Base-by-base conservation (phyloP, 2,888 invertebrate species). In the Lasioglossum marginatum region DNA sequence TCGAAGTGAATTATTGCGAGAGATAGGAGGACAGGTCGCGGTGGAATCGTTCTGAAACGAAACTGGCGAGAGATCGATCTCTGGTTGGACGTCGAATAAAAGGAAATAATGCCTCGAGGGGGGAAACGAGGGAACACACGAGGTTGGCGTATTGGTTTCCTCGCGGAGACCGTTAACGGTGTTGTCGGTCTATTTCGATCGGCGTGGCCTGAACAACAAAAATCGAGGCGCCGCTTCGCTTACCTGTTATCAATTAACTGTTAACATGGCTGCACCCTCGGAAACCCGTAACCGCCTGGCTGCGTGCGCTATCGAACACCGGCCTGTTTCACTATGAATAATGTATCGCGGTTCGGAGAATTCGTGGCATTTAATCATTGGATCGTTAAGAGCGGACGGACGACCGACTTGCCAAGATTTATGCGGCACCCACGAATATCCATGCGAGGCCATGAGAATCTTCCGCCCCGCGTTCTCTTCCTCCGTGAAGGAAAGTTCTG, bases 231-330 rank as follows among this genome's bases (percentile, higher is more conserved):
- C 83, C 81, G 77, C 76, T 81, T 37, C 81, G 80, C 85, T 89
- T 89, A 84, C 87, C 87, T 90, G 86, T 90, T 90, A 90, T 90
- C 90, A 90, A 90, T 90, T 90, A 90, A 90, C 89, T 90, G 90
- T 90, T 90, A 90, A 86, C 75, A 82, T 83, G 77, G 76, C 87
- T 83, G 82, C 79, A 75, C 82, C 72, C 81, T 82, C 81, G 78
- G 77, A 75, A 84, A 73, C 72, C 84, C 83, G 82, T 81, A 85
- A 84, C 82, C 80, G 79, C 66, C 66, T 66, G 66, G 34, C 81
- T 83, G 86, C 87, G 84, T 77, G 76, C 79, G 45, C 87, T 81
- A 86, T 84, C 88, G 88, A 73, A 52, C 52, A 70, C 84, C 45
- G 71, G 48, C 71, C 72, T 73, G 77, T 68, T 70, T 75, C 89